Base-by-base conservation (phyloP, 30 jellyfish, hydroid and myxozoan genomes). In the Morbakka virulenta region DNA sequence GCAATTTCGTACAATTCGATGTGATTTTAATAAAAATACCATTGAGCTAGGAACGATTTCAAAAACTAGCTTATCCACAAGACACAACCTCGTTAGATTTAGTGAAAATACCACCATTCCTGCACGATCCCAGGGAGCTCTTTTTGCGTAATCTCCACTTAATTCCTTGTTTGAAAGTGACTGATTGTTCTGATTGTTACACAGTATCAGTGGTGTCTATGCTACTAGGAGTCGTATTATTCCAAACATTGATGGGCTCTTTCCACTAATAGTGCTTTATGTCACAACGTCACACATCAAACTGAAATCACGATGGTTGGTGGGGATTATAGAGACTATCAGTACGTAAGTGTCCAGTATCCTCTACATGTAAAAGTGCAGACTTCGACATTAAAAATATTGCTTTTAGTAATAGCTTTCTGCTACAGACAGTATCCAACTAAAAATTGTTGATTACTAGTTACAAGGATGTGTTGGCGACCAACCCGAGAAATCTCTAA, bases 171-270 rank as follows among this genome's bases (percentile, higher is more conserved):
- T 79, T 0, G 4, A 1, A 28, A 78, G 85, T 28, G 84, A 80
- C 28, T 80, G 67, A 49, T 77, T 57, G 30, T 79, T 84, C 0
- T 57, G 63, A 1, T 14, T 32, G n/a, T 49, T 31, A 9, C 88
- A 78, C 14, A 63, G 27, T 9, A 31, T 65, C 1, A 12, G 41
- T 11, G 89, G 81, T 34, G 49, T 78, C 4, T 66, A 66, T 49
- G 75, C 65, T 20, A 78, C 89, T 3, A 41, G 89, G 49, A 20
- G 33, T 64, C 65, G 89, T 3, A 24, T 78, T 20, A 50, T 78
- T 1, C 89, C 89, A n/a, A 78, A 78, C 64, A 78, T 78, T 23
- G 79, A 64, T 31, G 89, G 89, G 11, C 14, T 66, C 0, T 78
- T 78, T 51, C 65, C 20, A 1, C 28, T 78, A 4, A 14, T 74